These are phyloP conservation scores for Peromyscus attwateri DNA, from an alignment of 2,797 vertebrate species.

Conservation along the genomic window DNA sequence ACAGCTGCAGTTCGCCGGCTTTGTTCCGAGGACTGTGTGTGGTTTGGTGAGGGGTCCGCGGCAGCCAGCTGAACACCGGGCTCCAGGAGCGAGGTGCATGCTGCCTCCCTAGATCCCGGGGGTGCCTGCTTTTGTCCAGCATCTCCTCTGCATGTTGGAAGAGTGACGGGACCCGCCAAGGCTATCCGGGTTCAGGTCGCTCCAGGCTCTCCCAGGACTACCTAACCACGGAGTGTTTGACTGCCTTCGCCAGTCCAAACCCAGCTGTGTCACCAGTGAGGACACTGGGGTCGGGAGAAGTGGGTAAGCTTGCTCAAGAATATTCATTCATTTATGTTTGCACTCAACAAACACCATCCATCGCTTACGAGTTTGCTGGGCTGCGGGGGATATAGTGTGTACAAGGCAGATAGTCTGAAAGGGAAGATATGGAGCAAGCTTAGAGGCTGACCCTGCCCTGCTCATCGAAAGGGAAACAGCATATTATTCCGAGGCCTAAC, in stretches of 20 bases:
- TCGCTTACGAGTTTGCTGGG: background rate
- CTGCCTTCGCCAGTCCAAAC: background rate
- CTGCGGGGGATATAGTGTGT: background rate
- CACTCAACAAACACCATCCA: background rate
- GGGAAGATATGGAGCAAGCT: background rate
- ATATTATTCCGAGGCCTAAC: background rate
- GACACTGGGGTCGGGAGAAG: background rate
- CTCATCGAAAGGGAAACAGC: background rate
- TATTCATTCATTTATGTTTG: background rate
- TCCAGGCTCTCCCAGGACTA: background rate
- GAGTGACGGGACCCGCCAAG: background rate
- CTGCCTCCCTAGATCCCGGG: background rate
- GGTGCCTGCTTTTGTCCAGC: constrained; percentile 50
- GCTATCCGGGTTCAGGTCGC: background rate
- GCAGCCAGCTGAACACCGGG: background rate
- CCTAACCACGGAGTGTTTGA: background rate
- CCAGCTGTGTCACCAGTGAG: background rate
- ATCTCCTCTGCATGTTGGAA: background rate
- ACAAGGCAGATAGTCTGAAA: background rate
- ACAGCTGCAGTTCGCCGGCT: background rate
- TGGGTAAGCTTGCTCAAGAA: background rate
- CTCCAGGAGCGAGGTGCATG: background rate
- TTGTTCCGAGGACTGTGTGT: background rate
- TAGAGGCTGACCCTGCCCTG: background rate
- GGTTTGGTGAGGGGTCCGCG: background rate